phyloP scores from a whole-genome alignment of 2,113 vertebrate species.

The Bambusicola thoracicus region DNA sequence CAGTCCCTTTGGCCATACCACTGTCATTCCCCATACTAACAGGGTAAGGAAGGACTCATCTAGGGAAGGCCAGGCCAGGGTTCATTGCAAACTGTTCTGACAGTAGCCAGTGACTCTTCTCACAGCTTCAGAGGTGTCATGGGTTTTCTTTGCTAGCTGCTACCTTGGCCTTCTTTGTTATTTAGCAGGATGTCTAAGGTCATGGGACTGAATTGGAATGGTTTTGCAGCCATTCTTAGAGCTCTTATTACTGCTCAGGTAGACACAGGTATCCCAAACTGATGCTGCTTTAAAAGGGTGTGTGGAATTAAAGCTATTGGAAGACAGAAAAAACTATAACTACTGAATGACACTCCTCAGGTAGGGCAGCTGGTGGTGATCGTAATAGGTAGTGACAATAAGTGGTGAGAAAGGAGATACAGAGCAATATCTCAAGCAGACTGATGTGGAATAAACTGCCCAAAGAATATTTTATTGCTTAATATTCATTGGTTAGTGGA shows the following conservation, averaged over 20 bases:
- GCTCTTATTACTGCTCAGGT: background rate
- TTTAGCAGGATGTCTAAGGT: background rate
- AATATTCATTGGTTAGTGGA: background rate
- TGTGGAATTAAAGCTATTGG: background rate
- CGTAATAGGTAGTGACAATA: background rate
- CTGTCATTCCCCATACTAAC: rapidly evolving
- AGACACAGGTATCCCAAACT: background rate
- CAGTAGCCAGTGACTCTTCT: background rate
- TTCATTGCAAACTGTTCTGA: background rate
- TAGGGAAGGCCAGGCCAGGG: background rate
- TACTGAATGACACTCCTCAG: background rate
- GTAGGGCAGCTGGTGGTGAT: background rate
- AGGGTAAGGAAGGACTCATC: background rate
- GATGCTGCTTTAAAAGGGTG: background rate
- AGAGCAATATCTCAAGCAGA: background rate
- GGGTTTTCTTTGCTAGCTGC: background rate
- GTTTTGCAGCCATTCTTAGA: background rate
- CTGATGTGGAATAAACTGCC: background rate
- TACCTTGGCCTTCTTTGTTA: background rate
- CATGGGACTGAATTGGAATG: background rate
- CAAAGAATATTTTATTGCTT: background rate
- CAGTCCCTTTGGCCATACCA: background rate
- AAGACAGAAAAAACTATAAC: background rate
- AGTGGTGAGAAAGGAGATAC: background rate
- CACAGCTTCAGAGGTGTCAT: background rate